Conservation (phyloP, 2,113 vertebrate genomes). For the Noturus placidus region DNA sequence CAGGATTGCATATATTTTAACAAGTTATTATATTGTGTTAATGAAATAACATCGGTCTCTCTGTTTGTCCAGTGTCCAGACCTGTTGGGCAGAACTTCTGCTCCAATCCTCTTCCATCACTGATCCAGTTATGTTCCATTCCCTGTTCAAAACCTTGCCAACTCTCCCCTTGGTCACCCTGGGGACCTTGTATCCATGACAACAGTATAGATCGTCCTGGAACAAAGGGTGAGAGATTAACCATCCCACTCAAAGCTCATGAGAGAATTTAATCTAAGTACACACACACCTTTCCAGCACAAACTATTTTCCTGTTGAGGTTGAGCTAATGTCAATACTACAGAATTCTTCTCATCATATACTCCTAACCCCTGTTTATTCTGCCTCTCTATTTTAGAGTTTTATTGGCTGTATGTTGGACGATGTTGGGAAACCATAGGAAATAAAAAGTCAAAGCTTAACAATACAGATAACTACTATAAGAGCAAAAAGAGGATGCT, state of each 20-base stretch:
- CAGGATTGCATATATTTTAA: neutral
- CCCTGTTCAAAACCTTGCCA: constrained; percentile 72
- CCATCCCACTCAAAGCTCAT: constrained; percentile 17
- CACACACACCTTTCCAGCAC: neutral
- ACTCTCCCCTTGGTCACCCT: constrained; percentile 76
- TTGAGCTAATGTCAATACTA: neutral
- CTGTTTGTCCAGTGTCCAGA: constrained; percentile 66
- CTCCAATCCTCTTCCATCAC: constrained; percentile 61
- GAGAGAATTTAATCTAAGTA: neutral
- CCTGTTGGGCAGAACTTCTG: constrained; percentile 76
- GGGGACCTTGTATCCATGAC: constrained; percentile 78
- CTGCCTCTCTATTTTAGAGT: neutral
- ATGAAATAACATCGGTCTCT: neutral
- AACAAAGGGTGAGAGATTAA: constrained; percentile 73
- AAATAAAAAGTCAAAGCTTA: neutral
- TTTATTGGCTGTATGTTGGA: neutral
- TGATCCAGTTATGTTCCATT: constrained; percentile 74
- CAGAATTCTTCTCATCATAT: neutral
- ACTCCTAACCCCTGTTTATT: neutral
- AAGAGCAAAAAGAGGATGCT: neutral
- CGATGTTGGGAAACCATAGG: neutral
- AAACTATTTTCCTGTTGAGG: neutral
- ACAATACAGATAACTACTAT: neutral
- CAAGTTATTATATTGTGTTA: neutral
- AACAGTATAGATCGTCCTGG: constrained; percentile 75